phyloP scores from a whole-genome alignment of 2,888 invertebrate genomes.

The Sarcophaga carnaria region DNA sequence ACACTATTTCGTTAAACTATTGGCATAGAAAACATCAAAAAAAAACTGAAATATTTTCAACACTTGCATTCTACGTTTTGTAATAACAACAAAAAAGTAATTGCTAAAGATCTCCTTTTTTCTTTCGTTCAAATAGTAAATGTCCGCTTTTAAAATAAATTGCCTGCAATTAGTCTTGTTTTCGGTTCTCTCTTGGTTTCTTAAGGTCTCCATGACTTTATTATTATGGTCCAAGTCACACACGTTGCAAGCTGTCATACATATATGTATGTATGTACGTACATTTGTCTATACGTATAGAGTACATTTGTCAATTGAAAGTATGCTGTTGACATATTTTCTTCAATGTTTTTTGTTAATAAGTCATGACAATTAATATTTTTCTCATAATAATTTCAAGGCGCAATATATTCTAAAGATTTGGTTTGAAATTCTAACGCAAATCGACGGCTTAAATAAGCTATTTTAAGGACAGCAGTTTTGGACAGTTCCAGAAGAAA shows the following conservation, averaged over 20 bases:
- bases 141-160: conserved; percentile 41
- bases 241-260: neutral
- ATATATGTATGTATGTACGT: neutral
- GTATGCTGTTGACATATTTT: too few species aligned
- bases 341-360: too few species aligned
- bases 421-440: too few species aligned
- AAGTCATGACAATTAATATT: too few species aligned
- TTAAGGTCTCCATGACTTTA: too few species aligned
- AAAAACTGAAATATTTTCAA: conserved; percentile 30
- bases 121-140: neutral
- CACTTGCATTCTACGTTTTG: conserved; percentile 39
- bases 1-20: conserved; percentile 16
- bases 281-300: neutral
- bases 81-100: neutral
- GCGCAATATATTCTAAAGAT: too few species aligned
- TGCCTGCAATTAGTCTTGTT: conserved; percentile 54
- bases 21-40: neutral
- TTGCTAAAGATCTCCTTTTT: conserved; percentile 10
- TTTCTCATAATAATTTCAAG: too few species aligned
- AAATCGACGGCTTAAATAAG: too few species aligned
- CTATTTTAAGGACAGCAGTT: too few species aligned
- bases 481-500: too few species aligned
- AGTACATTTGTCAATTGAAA: too few species aligned
- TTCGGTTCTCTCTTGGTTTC: neutral
- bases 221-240: neutral